Percentiles rank a stretch among this genome's conserved stretches.
Conservation (phyloP, 1,140 invertebrate species). For the Psix sp. region DNA sequence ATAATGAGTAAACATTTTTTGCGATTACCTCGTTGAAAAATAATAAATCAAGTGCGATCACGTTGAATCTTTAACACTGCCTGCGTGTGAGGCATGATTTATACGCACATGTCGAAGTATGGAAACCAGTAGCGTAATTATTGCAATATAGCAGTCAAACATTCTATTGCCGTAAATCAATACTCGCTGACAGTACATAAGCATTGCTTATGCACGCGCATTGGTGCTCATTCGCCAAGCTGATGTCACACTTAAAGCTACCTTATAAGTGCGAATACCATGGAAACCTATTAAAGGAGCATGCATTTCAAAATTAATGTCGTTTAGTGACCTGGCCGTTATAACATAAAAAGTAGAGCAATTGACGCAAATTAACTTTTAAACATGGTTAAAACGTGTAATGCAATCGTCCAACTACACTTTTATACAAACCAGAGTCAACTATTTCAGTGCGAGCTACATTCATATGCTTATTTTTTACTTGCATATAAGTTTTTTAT, state of each 20-base stretch:
- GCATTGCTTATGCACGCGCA: conserved; percentile 50
- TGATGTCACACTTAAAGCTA: conserved; percentile 57
- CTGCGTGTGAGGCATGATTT: conserved; percentile 37
- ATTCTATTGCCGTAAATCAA: conserved; percentile 48
- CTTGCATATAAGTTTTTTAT: no score
- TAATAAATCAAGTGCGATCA: conserved; percentile 52
- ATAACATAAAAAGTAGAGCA: conserved; percentile 49
- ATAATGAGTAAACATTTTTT: conserved; percentile 38
- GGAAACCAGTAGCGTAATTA: conserved; percentile 61
- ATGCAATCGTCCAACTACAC: conserved; percentile 28
- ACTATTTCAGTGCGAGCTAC: no score
- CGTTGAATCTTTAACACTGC: conserved; percentile 34
- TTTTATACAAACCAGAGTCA: no score
- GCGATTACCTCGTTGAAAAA: conserved; percentile 34
- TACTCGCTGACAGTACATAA: conserved; percentile 44
- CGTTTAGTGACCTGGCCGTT: conserved; percentile 44
- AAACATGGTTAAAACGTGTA: conserved; percentile 33
- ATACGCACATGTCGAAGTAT: conserved; percentile 36
- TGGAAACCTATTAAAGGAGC: conserved; percentile 57
- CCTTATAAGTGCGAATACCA: conserved; percentile 58
- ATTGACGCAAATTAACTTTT: conserved; percentile 23
- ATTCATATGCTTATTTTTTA: no score
- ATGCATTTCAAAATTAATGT: conserved; percentile 52
- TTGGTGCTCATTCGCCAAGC: conserved; percentile 51
- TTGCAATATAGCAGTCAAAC: conserved; percentile 59